Percentiles rank a stretch among this genome's conserved stretches.
phyloP scores from a whole-genome alignment of 2,888 invertebrate genomes.

The Chrysopilus asiliformis region DNA sequence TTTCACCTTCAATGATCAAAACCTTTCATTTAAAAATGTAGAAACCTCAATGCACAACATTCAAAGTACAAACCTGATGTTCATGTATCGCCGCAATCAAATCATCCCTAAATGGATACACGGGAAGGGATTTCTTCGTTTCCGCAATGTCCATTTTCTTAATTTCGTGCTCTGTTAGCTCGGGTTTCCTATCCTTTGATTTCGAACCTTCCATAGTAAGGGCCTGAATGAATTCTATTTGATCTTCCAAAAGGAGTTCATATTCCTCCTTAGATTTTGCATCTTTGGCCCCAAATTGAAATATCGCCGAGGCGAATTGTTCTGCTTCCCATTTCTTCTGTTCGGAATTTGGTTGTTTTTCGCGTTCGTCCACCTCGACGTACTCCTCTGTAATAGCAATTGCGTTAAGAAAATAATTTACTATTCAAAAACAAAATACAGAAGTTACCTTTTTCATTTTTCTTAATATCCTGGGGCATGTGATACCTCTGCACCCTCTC shows the following conservation, averaged over 20 bases:
- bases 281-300: conserved; percentile 88
- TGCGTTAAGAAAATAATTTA: conserved; percentile 1
- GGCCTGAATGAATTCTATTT: conserved; percentile 94
- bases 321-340: conserved; percentile 97
- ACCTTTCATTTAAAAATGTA: conserved; percentile 37
- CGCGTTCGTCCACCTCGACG: conserved; percentile 74
- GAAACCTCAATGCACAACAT: neutral
- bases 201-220: conserved; percentile 62
- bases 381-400: conserved; percentile 45
- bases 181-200: conserved; percentile 42
- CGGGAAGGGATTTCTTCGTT: conserved; percentile 83
- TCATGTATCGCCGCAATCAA: conserved; percentile 82
- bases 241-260: conserved; percentile 86
- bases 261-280: conserved; percentile 63
- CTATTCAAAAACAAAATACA: neutral
- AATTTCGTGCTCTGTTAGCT: conserved; percentile 53
- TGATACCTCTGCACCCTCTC: conserved; percentile 88
- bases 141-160: conserved; percentile 76
- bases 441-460: conserved; percentile 46
- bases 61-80: conserved; percentile 47
- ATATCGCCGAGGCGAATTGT: conserved; percentile 83
- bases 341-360: conserved; percentile 69
- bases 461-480: conserved; percentile 82
- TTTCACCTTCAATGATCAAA: conserved; percentile 94
- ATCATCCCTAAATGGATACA: conserved; percentile 81